Base-by-base conservation (phyloP, 2,888 invertebrate genomes). In the Steinernema scapterisci region DNA sequence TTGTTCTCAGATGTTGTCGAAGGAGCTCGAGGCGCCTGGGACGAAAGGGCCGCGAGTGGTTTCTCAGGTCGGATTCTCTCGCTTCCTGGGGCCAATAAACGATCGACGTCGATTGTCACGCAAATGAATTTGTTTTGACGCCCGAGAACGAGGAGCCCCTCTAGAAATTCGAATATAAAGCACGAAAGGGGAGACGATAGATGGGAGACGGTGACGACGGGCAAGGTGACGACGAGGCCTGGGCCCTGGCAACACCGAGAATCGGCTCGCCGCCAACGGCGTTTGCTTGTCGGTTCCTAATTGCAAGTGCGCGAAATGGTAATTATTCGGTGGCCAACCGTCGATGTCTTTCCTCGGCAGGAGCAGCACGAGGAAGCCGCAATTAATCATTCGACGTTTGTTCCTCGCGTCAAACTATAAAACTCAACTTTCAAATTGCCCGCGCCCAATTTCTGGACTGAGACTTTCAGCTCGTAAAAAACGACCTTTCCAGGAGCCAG, bases 91-190 rank as follows among this genome's bases (percentile, higher is more conserved):
- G 3, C 25, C 63, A 63, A 63, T 63, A 31, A 63, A 27, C 31
- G 38, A 63, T 25, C 31, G 63, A 63, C 63, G 38, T 27, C 63
- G 63, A 21, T 27, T 63, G 63, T 63, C 63, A 63, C 63, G 63
- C 63, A 38, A 63, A 63, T 25, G 63, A 63, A 63, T 63, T 63
- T 63, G 63, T 63, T 63, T 63, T 63, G 63, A 38, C 63, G 38
- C 38, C 16, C 13, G 31, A 27, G 16, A 31, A 48, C 5, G 5
- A 25, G 27, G 31, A 31, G 16, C 31, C 63, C 27, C 31, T 63
- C 31, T 38, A 38, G 19, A 63, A 63, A 63, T 63, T 63, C 63
- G 16, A 63, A 63, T 63, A 63, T 31, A 31, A 23, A 23, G 63
- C 63, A 13, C 3, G 16, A 13, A 63, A 63, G 6, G 63, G 38